Percentiles rank a stretch among this genome's conserved stretches.
Conservation (phyloP, 2,797 vertebrate species). For the Etheostoma perlongum region DNA sequence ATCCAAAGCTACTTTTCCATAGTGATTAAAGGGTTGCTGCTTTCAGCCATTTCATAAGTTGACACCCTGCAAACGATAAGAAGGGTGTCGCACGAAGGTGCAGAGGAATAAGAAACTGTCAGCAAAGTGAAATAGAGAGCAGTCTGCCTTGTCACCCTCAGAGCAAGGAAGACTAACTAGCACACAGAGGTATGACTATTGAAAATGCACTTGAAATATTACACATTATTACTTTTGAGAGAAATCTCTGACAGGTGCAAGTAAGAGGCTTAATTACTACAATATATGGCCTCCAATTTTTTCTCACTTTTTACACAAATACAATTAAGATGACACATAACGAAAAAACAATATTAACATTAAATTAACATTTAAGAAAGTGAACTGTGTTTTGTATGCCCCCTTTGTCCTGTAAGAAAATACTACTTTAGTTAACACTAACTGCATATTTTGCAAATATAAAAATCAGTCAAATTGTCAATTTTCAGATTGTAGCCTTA, state of each 20-base stretch:
- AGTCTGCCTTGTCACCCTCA: slow-evolving; percentile 46
- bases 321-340: slow-evolving; percentile 8
- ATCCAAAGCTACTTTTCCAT: slow-evolving; percentile 43
- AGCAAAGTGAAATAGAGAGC: slow-evolving; percentile 49
- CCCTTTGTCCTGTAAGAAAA: not conserved
- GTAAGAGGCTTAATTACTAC: slow-evolving; percentile 34
- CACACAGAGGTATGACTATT: slow-evolving; percentile 44
- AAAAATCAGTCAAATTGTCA: not conserved
- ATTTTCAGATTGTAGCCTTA: slow-evolving; percentile 2
- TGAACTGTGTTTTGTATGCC: not conserved
- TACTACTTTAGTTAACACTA: not conserved
- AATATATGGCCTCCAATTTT: slow-evolving; percentile 3
- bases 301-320: slow-evolving; percentile 14
- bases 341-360: not conserved
- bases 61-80: slow-evolving; percentile 54
- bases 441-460: not conserved
- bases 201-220: slow-evolving; percentile 45
- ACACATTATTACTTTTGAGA: slow-evolving; percentile 53
- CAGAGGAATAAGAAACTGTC: slow-evolving; percentile 49
- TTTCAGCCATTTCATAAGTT: slow-evolving; percentile 69
- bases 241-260: slow-evolving; percentile 38
- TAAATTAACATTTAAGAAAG: not conserved
- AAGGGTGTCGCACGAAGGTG: slow-evolving; percentile 37
- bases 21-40: slow-evolving; percentile 47
- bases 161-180: slow-evolving; percentile 47